Conservation (phyloP, 2,888 invertebrate species). For the Drosophila mayaguana region DNA sequence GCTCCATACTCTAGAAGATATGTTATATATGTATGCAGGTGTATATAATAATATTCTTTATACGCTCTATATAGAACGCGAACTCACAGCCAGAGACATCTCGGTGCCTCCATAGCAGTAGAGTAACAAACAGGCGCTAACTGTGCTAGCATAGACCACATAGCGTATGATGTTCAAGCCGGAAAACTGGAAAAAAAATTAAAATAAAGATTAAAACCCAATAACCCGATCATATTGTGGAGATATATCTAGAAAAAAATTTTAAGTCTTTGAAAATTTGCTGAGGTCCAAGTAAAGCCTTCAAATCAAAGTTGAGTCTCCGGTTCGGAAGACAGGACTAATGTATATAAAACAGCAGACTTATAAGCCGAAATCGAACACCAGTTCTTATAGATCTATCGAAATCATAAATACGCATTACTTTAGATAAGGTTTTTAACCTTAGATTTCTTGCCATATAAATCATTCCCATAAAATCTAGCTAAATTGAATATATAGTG, state of each 20-base stretch:
- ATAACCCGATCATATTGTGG: too few relatives aligned
- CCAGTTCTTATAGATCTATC: neutral
- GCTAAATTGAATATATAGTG: neutral
- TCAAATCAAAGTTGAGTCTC: too few relatives aligned
- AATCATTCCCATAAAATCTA: neutral
- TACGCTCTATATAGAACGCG: neutral
- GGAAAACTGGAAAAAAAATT: constrained; percentile 44
- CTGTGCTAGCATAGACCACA: constrained; percentile 60
- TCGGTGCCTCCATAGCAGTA: constrained; percentile 71
- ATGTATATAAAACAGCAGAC: neutral
- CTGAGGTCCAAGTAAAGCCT: too few relatives aligned
- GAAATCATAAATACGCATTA: neutral
- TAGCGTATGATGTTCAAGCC: constrained; percentile 68
- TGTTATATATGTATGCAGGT: neutral
- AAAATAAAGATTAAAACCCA: too few relatives aligned
- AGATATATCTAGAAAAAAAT: too few relatives aligned
- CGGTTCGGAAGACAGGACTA: neutral
- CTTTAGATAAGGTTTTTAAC: too few relatives aligned
- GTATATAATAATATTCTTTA: neutral
- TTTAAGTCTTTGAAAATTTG: too few relatives aligned
- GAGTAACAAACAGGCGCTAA: constrained; percentile 50
- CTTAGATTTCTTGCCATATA: neutral
- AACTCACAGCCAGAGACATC: constrained; percentile 59
- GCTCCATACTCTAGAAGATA: constrained; percentile 48
- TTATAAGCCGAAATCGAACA: neutral